These are phyloP conservation scores for Phyllostomus hastatus DNA, from an alignment of 2,113 vertebrate genomes.

Conservation along the genomic window DNA sequence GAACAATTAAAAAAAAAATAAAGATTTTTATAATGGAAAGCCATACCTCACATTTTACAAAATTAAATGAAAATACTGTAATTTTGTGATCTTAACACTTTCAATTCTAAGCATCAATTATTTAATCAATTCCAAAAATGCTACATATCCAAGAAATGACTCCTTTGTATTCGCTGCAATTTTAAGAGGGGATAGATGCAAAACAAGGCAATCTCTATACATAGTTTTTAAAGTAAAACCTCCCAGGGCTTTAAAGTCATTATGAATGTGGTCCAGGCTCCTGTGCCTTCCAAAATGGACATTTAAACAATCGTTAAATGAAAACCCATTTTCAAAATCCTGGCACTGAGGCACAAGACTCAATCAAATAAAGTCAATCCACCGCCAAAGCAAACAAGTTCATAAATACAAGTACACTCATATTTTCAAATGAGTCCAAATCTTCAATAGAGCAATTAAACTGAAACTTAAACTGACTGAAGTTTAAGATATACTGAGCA, in stretches of 20 bases:
- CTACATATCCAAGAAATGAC: neutral
- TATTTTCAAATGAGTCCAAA: neutral
- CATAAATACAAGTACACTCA: neutral
- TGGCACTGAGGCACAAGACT: neutral
- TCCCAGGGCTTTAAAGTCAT: neutral
- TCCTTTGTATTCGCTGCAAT: neutral
- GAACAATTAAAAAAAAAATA: too few relatives aligned
- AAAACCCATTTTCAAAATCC: conserved; percentile 37
- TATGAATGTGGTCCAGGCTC: neutral
- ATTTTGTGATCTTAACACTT: neutral
- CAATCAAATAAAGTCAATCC: neutral
- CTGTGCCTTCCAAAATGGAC: neutral
- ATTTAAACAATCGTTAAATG: neutral
- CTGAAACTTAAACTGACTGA: neutral
- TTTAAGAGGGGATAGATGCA: neutral
- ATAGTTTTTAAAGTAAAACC: neutral
- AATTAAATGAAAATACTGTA: neutral
- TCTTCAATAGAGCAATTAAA: neutral
- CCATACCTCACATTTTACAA: neutral
- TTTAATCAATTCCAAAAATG: neutral
- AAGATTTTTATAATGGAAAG: neutral
- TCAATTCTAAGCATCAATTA: conserved; percentile 29
- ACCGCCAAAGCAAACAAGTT: conserved; percentile 9
- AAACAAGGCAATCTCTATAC: neutral
- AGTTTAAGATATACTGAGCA: neutral